phyloP scores from a whole-genome alignment of 2,797 vertebrate species.

The Sebastes aleutianus region DNA sequence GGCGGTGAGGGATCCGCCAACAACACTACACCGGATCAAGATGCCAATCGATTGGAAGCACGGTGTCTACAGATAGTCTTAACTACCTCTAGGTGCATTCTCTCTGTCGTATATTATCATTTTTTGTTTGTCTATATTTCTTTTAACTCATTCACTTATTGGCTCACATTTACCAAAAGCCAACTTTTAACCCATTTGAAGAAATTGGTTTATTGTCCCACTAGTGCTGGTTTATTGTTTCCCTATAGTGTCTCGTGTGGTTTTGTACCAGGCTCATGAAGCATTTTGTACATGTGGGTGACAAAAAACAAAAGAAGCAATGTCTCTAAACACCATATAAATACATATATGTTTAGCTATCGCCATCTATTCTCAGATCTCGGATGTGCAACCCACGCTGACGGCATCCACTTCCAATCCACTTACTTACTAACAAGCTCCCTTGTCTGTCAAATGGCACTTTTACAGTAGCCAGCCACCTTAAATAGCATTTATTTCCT shows the following conservation, averaged over 20 bases:
- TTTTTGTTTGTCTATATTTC: not conserved
- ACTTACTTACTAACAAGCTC: conserved; percentile 33
- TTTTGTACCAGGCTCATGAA: not conserved
- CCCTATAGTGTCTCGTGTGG: no score
- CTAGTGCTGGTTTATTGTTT: not conserved
- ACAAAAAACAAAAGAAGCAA: not conserved
- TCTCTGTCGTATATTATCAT: not conserved
- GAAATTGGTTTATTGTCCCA: not conserved
- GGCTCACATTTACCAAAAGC: not conserved
- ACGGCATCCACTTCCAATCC: conserved; percentile 19
- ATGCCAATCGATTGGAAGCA: conserved; percentile 38
- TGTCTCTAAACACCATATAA: not conserved
- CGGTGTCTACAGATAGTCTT: conserved; percentile 34
- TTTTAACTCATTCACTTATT: not conserved
- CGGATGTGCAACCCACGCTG: not conserved
- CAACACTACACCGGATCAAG: conserved; percentile 34
- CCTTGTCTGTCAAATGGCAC: conserved; percentile 11
- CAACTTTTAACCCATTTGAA: not conserved
- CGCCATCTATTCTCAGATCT: not conserved
- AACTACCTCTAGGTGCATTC: not conserved
- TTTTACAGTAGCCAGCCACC: not conserved
- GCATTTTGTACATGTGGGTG: not conserved
- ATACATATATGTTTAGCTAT: conserved; percentile 3
- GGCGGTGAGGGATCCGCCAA: conserved; percentile 25
- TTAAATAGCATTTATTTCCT: not conserved